A percentile compares a stretch with the other conserved stretches of the same genome.
phyloP scores from a whole-genome alignment of 1,140 invertebrate species.

The Saccostrea glomerata region DNA sequence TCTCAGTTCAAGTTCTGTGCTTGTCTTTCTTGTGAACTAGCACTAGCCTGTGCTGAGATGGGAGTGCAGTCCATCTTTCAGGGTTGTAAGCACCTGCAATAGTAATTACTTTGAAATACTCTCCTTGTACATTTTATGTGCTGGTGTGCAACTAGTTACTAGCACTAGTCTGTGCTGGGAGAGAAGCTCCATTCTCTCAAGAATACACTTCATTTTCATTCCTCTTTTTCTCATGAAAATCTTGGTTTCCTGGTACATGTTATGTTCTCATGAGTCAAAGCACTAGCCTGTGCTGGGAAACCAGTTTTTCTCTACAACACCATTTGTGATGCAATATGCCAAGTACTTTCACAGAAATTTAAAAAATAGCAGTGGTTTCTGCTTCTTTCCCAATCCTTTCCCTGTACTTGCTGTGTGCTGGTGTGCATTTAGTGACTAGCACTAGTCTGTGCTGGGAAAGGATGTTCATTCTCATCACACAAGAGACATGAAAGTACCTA shows the following conservation, averaged over 20 bases:
- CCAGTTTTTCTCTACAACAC: background rate
- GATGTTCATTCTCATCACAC: background rate
- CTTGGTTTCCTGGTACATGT: background rate
- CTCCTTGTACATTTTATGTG: background rate
- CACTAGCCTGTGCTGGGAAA: constrained; percentile 7
- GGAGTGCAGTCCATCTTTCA: too few relatives aligned
- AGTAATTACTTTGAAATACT: too few relatives aligned
- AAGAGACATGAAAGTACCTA: too few relatives aligned
- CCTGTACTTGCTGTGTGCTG: background rate
- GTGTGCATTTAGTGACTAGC: background rate
- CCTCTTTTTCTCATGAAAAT: background rate
- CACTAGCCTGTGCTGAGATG: too few relatives aligned
- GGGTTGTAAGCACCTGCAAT: too few relatives aligned
- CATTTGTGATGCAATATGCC: too few relatives aligned
- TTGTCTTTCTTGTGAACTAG: too few relatives aligned
- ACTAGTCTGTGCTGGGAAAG: background rate
- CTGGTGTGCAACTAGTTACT: background rate
- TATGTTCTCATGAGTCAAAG: background rate
- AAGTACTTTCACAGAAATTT: too few relatives aligned
- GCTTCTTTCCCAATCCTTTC: too few relatives aligned
- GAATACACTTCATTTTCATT: too few relatives aligned
- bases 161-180: background rate
- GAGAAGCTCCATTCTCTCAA: background rate
- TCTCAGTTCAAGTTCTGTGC: too few relatives aligned
- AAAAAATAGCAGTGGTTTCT: background rate